Evolutionary conservation across 1,140 invertebrate genomes (phyloP).

Genomic region (Procambarus virginalis): DNA sequence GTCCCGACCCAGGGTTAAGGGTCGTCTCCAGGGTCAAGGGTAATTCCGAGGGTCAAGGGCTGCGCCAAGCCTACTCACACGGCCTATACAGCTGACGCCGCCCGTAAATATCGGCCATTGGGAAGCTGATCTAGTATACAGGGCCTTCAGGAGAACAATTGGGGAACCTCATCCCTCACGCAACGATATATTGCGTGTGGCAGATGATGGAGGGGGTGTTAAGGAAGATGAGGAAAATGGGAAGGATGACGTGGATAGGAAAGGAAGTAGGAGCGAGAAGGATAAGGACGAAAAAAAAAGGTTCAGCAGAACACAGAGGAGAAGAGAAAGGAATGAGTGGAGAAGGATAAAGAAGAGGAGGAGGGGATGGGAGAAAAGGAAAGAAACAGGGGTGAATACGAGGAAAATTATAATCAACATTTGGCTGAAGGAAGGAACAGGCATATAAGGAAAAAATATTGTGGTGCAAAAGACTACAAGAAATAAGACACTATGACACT

Average conservation of each 20-base stretch:
- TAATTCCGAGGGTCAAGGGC: too few species aligned
- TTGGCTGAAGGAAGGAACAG: neutral
- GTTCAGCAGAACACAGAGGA: too few species aligned
- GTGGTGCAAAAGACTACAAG: too few species aligned
- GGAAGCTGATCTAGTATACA: slow-evolving; percentile 27
- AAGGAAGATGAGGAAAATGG: neutral
- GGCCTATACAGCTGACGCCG: neutral
- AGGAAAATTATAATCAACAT: too few species aligned
- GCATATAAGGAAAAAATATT: too few species aligned
- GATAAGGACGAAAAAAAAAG: neutral
- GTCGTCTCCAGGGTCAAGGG: too few species aligned
- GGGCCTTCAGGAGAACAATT: slow-evolving; percentile 55
- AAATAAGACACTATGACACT: too few species aligned
- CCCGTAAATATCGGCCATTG: slow-evolving; percentile 34
- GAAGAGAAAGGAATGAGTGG: neutral
- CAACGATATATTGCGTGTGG: slow-evolving; percentile 55
- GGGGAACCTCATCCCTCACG: slow-evolving; percentile 46
- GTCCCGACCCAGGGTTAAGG: too few species aligned
- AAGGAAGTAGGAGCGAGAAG: neutral
- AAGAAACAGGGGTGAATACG: neutral
- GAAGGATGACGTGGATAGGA: neutral
- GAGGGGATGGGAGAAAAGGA: neutral
- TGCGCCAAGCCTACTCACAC: neutral
- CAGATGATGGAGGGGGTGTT: slow-evolving; percentile 29
- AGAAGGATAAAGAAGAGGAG: neutral